Percentiles rank a stretch among this genome's conserved stretches.
Conservation (phyloP, 2,797 vertebrate species). For the Percopsis omiscomaycus region DNA sequence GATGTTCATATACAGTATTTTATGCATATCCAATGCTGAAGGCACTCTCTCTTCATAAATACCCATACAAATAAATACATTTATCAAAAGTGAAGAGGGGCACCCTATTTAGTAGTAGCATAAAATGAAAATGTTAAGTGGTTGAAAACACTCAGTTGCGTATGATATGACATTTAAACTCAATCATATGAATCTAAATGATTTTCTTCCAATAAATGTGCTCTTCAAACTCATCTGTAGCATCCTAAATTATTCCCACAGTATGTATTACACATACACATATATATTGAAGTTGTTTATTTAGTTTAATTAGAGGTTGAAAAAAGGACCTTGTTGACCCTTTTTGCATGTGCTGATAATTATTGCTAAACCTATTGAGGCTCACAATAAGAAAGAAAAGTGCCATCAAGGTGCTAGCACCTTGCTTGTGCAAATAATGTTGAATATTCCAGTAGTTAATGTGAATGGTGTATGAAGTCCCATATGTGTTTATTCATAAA, state of each 20-base stretch:
- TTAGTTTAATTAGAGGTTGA: constrained; percentile 21
- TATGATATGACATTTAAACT: constrained; percentile 51
- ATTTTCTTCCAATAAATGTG: constrained; percentile 17
- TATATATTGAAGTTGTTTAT: constrained; percentile 23
- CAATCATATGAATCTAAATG: constrained; percentile 33
- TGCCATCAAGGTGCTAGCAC: constrained; percentile 56
- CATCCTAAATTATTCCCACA: background rate
- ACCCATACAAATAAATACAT: constrained; percentile 64
- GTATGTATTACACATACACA: background rate
- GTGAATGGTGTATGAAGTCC: constrained; percentile 62
- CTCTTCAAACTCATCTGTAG: constrained; percentile 7
- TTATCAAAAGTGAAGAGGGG: constrained; percentile 53
- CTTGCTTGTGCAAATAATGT: constrained; percentile 56
- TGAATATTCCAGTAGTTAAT: constrained; percentile 63
- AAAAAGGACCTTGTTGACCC: constrained; percentile 18
- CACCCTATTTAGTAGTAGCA: constrained; percentile 42
- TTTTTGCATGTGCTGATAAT: constrained; percentile 48
- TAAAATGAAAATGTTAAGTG: constrained; percentile 55
- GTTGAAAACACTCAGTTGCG: constrained; percentile 27
- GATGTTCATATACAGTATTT: constrained; percentile 57
- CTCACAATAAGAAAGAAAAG: constrained; percentile 61
- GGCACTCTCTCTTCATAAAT: constrained; percentile 60
- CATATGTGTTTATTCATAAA: constrained; percentile 60
- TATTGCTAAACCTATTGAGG: constrained; percentile 41
- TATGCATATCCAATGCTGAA: constrained; percentile 64